Evolutionary conservation across 2,888 invertebrate species (phyloP).

Genomic region (Strigamia maritima): DNA sequence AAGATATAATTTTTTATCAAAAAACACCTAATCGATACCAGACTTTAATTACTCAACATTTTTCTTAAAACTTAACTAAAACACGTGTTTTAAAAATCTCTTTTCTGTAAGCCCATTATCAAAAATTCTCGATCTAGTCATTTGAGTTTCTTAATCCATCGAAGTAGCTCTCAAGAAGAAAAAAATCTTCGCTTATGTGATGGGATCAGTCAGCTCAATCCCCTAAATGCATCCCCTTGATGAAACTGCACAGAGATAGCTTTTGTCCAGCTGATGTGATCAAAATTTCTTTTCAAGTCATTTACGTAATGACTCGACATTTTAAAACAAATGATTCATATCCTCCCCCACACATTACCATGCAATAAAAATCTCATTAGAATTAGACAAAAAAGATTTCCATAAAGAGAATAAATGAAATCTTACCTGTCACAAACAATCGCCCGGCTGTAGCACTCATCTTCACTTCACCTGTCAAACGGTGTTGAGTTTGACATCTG

Average conservation of each 20-base stretch:
- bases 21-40: neutral
- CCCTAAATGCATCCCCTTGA: slow-evolving; percentile 23
- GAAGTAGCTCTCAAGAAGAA: neutral
- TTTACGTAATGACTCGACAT: neutral
- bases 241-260: neutral
- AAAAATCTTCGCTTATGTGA: neutral
- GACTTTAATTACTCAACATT: neutral
- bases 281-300: neutral
- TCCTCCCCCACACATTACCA: neutral
- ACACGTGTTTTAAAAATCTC: neutral
- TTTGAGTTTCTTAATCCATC: neutral
- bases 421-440: slow-evolving; percentile 85
- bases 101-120: neutral
- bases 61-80: neutral
- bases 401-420: neutral
- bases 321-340: neutral
- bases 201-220: slow-evolving; percentile 15
- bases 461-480: slow-evolving; percentile 86
- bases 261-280: slow-evolving; percentile 13
- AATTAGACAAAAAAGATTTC: neutral
- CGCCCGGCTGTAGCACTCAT: slow-evolving; percentile 89
- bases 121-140: neutral
- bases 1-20: neutral
- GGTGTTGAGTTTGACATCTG: slow-evolving; percentile 88
- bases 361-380: neutral